Conservation (phyloP, 2,113 vertebrate genomes). For the Ceyx cyanopectus region DNA sequence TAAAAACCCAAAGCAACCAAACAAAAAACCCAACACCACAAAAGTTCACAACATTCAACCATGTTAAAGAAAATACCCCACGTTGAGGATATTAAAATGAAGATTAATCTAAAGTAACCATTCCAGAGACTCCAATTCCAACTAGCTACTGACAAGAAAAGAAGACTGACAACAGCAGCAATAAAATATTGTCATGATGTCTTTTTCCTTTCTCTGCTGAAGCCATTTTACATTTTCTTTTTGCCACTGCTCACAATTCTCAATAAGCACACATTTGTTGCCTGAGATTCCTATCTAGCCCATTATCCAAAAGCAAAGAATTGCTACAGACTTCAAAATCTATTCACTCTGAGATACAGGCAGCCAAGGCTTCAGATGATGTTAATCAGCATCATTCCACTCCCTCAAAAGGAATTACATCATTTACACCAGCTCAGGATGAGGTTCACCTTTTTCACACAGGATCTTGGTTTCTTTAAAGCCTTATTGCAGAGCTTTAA, state of each 20-base stretch:
- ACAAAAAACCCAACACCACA: background rate
- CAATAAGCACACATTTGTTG: background rate
- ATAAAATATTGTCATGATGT: background rate
- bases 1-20: background rate
- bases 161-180: background rate
- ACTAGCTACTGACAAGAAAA: background rate
- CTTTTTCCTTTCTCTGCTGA: background rate
- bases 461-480: slow-evolving; percentile 7
- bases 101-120: background rate
- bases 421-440: slow-evolving; percentile 19
- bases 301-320: background rate
- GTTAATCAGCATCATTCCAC: slow-evolving; percentile 27
- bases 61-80: accelerated
- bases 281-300: background rate
- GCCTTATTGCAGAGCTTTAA: background rate
- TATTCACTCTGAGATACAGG: background rate
- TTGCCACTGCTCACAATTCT: background rate
- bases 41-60: background rate
- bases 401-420: background rate
- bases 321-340: background rate
- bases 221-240: background rate
- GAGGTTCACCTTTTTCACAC: slow-evolving; percentile 3
- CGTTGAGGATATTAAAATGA: background rate
- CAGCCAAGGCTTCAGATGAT: background rate
- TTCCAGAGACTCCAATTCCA: background rate